These are phyloP conservation scores for Xenus cinereus DNA, from an alignment of 2,113 vertebrate species.

Conservation along the genomic window DNA sequence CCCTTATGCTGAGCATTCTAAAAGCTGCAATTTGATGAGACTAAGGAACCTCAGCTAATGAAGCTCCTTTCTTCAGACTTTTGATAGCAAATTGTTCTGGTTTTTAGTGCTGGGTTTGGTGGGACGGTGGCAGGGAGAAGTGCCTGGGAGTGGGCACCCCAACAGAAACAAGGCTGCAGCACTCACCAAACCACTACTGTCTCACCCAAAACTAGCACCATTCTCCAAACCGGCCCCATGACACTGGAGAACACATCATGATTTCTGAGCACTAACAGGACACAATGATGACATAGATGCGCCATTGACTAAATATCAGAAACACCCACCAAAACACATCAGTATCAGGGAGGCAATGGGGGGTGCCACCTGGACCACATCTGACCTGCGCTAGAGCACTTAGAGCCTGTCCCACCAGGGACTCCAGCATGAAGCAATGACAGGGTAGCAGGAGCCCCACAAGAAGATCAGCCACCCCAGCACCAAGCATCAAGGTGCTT, in stretches of 20 bases:
- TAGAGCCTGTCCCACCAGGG: background rate
- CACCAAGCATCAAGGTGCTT: background rate
- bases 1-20: background rate
- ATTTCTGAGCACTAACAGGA: background rate
- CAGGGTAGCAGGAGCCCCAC: background rate
- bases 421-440: background rate
- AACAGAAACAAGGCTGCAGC: background rate
- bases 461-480: background rate
- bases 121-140: background rate
- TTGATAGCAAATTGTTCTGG: fast-evolving
- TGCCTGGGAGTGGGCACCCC: background rate
- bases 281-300: fast-evolving
- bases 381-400: background rate
- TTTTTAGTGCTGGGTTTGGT: background rate
- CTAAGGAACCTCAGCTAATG: background rate
- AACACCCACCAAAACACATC: background rate
- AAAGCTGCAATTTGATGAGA: background rate
- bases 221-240: background rate
- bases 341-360: background rate
- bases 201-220: background rate
- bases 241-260: background rate
- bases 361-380: background rate
- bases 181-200: background rate
- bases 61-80: background rate
- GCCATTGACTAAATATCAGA: background rate